Evolutionary conservation across 2,113 vertebrate species (phyloP), one percentile per base, ranked within the genome.

Genomic region (Callaeas wilsoni): DNA sequence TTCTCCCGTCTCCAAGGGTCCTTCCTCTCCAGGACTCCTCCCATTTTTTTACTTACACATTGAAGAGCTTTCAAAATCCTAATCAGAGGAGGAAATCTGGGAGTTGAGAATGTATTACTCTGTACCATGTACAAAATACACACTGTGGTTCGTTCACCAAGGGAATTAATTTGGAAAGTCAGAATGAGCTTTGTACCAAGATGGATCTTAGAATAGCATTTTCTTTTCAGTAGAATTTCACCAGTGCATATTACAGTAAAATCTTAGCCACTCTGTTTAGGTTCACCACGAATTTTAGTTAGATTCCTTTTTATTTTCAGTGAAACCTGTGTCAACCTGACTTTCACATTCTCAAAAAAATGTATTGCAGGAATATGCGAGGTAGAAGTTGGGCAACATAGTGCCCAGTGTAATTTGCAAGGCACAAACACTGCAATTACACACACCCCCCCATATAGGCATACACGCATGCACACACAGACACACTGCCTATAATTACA

Each of bases 361-460:
- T 22, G 4, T 37, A 64, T 35, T 78, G 39, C 59, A 68, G 53
- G 22, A 76, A 80, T 60, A 68, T 55, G 35, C 23, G 63, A 91
- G 77, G 53, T 35, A 75, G 19, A 87, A 87, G 7, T 82, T 57
- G 64, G 41, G 37, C 29, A 87, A 42, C 18, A 26, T 33, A 59
- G 35, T 26, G 22, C 18, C 55, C 35, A 39, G 73, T 4, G 3
- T 13, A 64, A 37, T 64, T 87, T 68, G 35, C 74, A 84, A 44
- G 44, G 56, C 57, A 85, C 62, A 55, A 84, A 55, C 27, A 18
- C 12, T 60, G 7, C 47, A 82, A 39, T 82, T 67, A 56, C 21
- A 59, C 55, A 53, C 39, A 15, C 33, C 2, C n/a, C 3, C 76
- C 7, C 55, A 26, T 13, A 46, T 0, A 59, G 33, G 27, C 1